These are phyloP conservation scores for Proctacanthus coquilletti DNA, from an alignment of 1,140 invertebrate genomes.

Conservation along the genomic window DNA sequence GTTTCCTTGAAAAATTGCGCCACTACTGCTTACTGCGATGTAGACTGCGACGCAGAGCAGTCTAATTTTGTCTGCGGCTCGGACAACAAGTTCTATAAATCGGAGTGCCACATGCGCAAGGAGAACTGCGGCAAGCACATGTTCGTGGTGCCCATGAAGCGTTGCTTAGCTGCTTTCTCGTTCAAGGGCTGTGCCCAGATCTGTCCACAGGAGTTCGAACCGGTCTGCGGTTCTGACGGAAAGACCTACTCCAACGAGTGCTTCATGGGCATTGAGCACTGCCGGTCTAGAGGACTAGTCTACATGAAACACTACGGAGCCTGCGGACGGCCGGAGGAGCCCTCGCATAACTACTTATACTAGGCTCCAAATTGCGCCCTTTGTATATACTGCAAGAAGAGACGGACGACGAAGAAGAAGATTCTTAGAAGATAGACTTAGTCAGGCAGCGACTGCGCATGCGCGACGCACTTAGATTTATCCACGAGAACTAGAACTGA, in stretches of 20 bases:
- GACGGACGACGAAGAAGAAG: no score
- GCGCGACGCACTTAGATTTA: no score
- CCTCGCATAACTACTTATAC: conserved; percentile 27
- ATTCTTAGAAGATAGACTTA: no score
- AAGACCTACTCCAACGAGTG: conserved; percentile 87
- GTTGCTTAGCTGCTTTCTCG: conserved; percentile 65
- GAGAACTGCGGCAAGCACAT: conserved; percentile 84
- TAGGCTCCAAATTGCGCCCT: no score
- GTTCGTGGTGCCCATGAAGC: conserved; percentile 70
- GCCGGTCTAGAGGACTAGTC: conserved; percentile 45
- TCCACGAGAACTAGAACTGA: no score
- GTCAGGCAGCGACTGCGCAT: no score
- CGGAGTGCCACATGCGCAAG: conserved; percentile 83
- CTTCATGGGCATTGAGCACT: conserved; percentile 81
- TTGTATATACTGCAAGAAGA: no score
- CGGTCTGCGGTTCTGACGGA: conserved; percentile 75
- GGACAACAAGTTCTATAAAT: conserved; percentile 81
- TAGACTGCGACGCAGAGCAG: conserved; percentile 47
- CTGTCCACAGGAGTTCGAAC: conserved; percentile 71
- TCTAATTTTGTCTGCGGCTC: conserved; percentile 78
- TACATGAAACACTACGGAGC: conserved; percentile 25
- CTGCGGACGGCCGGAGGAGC: conserved; percentile 25
- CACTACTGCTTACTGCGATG: conserved; percentile 65
- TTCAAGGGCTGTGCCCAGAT: conserved; percentile 73
- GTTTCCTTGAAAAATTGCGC: conserved; percentile 65